A percentile compares a stretch with the other conserved stretches of the same genome.
These are phyloP conservation scores for Sebastes kiyomatsui DNA, from an alignment of 2,797 vertebrate species.

Conservation along the genomic window DNA sequence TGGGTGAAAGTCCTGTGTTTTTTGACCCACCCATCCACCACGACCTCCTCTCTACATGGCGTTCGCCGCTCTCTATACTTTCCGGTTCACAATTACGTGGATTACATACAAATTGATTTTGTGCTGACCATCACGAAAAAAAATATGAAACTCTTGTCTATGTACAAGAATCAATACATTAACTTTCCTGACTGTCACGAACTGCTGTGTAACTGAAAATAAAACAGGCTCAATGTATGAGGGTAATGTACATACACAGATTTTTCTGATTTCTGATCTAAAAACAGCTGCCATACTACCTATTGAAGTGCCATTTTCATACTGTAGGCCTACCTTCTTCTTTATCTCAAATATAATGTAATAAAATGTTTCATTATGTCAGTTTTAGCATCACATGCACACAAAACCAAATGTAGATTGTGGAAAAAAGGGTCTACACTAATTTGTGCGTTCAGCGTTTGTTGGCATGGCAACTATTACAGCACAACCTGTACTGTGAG, in stretches of 20 bases:
- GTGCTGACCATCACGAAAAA: too few relatives aligned
- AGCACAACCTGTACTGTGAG: neutral
- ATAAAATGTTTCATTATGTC: neutral
- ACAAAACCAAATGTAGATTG: neutral
- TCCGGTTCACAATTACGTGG: too few relatives aligned
- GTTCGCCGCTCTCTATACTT: too few relatives aligned
- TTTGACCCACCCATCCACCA: too few relatives aligned
- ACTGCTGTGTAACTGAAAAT: neutral
- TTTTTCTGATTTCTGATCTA: neutral
- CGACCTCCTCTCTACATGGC: too few relatives aligned
- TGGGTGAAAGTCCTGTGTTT: too few relatives aligned
- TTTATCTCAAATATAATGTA: neutral
- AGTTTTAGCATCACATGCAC: neutral
- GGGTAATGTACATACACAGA: neutral
- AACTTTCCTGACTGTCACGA: too few relatives aligned
- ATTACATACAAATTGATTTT: too few relatives aligned
- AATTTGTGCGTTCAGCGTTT: conserved; percentile 1
- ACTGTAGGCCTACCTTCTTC: neutral
- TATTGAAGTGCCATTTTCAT: neutral
- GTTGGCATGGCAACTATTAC: conserved; percentile 9
- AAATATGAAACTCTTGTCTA: too few relatives aligned
- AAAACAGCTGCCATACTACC: neutral
- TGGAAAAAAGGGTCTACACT: neutral
- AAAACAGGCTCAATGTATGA: neutral
- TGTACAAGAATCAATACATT: too few relatives aligned